Evolutionary conservation across 2,113 vertebrate genomes (phyloP), one percentile per base, ranked within the genome.

Genomic region (Notiomystis cincta): DNA sequence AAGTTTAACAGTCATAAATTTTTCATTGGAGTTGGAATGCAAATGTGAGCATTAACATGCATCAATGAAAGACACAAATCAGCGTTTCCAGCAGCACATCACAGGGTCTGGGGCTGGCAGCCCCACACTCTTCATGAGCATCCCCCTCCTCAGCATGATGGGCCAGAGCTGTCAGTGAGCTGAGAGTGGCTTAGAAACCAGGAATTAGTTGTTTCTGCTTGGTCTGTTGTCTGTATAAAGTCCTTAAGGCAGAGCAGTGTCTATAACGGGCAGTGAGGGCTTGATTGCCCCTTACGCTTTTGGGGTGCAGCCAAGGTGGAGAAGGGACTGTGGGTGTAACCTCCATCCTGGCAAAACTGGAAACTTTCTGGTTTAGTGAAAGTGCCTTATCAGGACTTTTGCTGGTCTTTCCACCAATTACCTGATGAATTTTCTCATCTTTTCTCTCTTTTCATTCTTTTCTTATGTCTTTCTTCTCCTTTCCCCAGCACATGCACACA

Each of bases 1-100:
- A 82, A 93, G 83, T 95, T 86, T 72, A 94, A 40, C 82, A 85
- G 80, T 45, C 78, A 87, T 96, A 88, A 66, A 94, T 97, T 91
- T 86, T 92, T 93, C 94, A 92, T 85, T 31, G 91, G 79, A 23
- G 60, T 40, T 67, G 88, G 72, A 78, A 88, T 88, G 81, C 73
- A 86, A 58, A 83, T 60, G 47, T 5, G 4, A 37, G 89, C 75
- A 2, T 6, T 35, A 54, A 31, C 66, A 42, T 33, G 10, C 22
- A 30, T 10, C 51, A 5, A 2, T 0, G 2, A 31, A 42, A 57
- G 17, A 9, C 53, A 14, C 6, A 53, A 42, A 25, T 48, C 82
- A n/a, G n/a, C 25, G 21, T 2, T 50, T 38, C 23, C 53, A 6
- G 1, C 51, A 21, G 60, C 3, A 0, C 37, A 6, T 3, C 8